phyloP scores from a whole-genome alignment of 2,888 invertebrate genomes.

The Lydus trimaculatus region DNA sequence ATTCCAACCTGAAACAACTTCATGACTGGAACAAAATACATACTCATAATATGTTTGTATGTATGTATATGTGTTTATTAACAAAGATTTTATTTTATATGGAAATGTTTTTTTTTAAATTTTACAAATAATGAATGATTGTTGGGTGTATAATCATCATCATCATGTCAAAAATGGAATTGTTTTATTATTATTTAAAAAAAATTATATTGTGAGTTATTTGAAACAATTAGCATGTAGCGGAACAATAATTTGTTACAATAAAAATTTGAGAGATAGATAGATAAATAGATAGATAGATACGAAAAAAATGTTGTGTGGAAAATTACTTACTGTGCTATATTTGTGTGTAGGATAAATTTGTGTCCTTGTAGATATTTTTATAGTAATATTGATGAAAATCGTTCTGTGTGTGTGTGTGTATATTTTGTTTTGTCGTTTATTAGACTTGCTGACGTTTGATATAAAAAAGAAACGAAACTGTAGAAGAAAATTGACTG shows the following conservation, averaged over 20 bases:
- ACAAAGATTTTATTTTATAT: neutral
- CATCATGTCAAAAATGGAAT: neutral
- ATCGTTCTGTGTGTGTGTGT: conserved; percentile 18
- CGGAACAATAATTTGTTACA: conserved; percentile 27
- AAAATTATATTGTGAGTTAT: neutral
- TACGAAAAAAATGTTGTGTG: conserved; percentile 12
- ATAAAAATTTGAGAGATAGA: neutral
- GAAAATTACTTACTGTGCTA: conserved; percentile 30
- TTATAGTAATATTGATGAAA: conserved; percentile 31
- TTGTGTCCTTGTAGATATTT: conserved; percentile 33
- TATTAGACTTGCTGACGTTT: neutral
- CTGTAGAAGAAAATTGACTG: neutral
- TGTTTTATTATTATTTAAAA: neutral
- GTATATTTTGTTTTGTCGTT: neutral
- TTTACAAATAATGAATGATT: neutral
- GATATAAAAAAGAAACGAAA: neutral
- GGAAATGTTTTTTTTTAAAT: no score
- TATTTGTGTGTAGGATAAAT: conserved; percentile 32
- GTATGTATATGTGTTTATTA: neutral
- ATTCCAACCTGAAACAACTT: conserved; percentile 11
- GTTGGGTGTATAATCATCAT: neutral
- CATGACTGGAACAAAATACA: conserved; percentile 5
- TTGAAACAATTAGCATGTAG: conserved; percentile 33
- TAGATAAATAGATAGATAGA: neutral
- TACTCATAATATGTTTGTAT: neutral